Evolutionary conservation across 2,113 vertebrate species (phyloP), one percentile per base, ranked within the genome.

Genomic region (Scalopus aquaticus): DNA sequence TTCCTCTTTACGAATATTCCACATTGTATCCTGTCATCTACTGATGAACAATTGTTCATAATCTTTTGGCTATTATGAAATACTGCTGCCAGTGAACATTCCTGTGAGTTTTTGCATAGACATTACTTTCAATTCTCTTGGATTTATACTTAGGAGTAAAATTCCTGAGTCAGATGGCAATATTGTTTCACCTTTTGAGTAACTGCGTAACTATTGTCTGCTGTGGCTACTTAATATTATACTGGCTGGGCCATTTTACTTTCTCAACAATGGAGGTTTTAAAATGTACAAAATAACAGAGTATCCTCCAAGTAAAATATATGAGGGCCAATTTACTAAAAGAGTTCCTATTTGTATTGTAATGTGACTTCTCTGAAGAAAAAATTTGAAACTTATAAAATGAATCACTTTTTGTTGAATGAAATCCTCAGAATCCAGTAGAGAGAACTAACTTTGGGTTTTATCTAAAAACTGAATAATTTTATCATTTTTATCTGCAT

Each of bases 211-310:
- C 67, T 78, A 30, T 37, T 87, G 64, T 62, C 32, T 20, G 44
- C 19, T 51, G 46, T 37, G 60, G 2, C 62, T 77, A 0, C 22
- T 73, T 46, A 44, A 54, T 30, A 49, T 22, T 77, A 30, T 37
- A 24, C 69, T 65, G 32, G 16, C 8, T 51, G 26, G 24, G 24
- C 44, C 39, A 46, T 37, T 51, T 56, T 51, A 77, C 6, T 28
- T 46, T 54, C 22, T 56, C 35, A 60, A 44, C 28, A n/a, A 3
- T 58, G 16, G 42, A 72, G 51, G 37, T 70, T 87, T 88, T 60
- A 90, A 79, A 76, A n/a, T 82, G 44, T 60, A 42, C n/a, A 62
- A 84, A 90, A 58, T 56, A 87, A 65, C 73, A 73, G 88, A 49
- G 56, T 74, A 9, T 13, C 37, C 72, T 64, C 65, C 32, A 95